Percentiles rank a stretch among this genome's conserved stretches.
These are phyloP conservation scores for Rhingia rostrata DNA, from an alignment of 2,888 invertebrate species.

Conservation along the genomic window DNA sequence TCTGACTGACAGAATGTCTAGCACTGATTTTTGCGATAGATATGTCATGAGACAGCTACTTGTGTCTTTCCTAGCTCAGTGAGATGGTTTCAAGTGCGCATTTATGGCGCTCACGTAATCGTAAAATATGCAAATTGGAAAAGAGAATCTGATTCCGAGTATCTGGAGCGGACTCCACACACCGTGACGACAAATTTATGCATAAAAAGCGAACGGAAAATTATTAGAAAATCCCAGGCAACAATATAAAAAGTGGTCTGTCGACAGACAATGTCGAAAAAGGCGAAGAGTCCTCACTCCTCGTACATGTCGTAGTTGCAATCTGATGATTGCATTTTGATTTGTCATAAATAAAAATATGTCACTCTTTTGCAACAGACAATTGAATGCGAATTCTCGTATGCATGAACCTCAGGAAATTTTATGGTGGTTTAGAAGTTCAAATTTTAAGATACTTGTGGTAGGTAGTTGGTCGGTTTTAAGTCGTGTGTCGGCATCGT, in stretches of 20 bases:
- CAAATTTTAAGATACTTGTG: too few species aligned
- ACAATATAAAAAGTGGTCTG: too few species aligned
- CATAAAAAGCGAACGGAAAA: background rate
- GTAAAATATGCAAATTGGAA: constrained; percentile 51
- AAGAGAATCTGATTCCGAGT: constrained; percentile 51
- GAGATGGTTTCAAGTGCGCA: constrained; percentile 17
- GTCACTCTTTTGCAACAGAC: constrained; percentile 9
- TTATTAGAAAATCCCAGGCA: too few species aligned
- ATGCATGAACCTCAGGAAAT: background rate
- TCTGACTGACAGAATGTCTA: background rate
- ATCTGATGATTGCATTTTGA: constrained; percentile 18
- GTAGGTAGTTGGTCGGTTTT: too few species aligned
- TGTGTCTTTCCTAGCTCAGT: background rate
- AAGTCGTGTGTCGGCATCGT: too few species aligned
- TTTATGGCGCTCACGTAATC: constrained; percentile 65
- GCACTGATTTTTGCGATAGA: constrained; percentile 27
- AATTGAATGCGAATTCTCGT: constrained; percentile 22
- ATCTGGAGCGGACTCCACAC: constrained; percentile 38
- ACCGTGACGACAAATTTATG: background rate
- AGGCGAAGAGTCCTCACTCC: background rate
- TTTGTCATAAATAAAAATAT: constrained; percentile 32
- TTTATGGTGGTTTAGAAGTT: background rate
- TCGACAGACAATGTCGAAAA: background rate
- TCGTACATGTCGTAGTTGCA: background rate
- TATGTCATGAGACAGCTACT: constrained; percentile 20